A percentile compares a stretch with the other conserved stretches of the same genome.
Evolutionary conservation across 1,140 invertebrate genomes (phyloP).

Genomic region (Dolichoris vasculosae): DNA sequence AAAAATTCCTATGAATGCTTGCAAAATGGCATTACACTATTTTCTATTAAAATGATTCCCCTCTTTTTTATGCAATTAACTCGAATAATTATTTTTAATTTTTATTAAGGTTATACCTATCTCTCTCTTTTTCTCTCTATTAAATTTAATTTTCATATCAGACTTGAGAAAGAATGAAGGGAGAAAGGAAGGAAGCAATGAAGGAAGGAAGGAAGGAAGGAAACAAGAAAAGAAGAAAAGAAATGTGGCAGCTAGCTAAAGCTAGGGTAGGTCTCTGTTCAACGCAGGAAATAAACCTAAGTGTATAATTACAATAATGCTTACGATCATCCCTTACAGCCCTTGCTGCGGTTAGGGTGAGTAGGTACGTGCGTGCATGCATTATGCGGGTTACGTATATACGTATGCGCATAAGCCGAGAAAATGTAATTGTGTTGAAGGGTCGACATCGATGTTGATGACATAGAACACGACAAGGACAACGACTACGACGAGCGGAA

Average conservation of each 20-base stretch:
- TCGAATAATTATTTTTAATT: not conserved
- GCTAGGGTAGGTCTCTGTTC: slow-evolving; percentile 56
- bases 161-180: not conserved
- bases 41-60: too few species aligned
- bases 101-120: not conserved
- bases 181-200: not conserved
- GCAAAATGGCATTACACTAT: not conserved
- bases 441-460: slow-evolving; percentile 52
- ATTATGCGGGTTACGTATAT: slow-evolving; percentile 30
- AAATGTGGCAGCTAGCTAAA: slow-evolving; percentile 31
- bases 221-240: not conserved
- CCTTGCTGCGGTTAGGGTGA: slow-evolving; percentile 55
- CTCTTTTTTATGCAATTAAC: not conserved
- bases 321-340: slow-evolving; percentile 62
- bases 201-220: not conserved
- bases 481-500: slow-evolving; percentile 58
- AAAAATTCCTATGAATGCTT: not conserved
- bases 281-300: slow-evolving; percentile 74
- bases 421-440: slow-evolving; percentile 39
- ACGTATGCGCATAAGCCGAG: slow-evolving; percentile 36
- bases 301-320: slow-evolving; percentile 75
- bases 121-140: slow-evolving; percentile 1
- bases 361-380: slow-evolving; percentile 14
- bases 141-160: not conserved
- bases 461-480: slow-evolving; percentile 37